Evolutionary conservation across 2,888 invertebrate species (phyloP), one percentile per base, ranked within the genome.

Genomic region (Sepioteuthis lessoniana): DNA sequence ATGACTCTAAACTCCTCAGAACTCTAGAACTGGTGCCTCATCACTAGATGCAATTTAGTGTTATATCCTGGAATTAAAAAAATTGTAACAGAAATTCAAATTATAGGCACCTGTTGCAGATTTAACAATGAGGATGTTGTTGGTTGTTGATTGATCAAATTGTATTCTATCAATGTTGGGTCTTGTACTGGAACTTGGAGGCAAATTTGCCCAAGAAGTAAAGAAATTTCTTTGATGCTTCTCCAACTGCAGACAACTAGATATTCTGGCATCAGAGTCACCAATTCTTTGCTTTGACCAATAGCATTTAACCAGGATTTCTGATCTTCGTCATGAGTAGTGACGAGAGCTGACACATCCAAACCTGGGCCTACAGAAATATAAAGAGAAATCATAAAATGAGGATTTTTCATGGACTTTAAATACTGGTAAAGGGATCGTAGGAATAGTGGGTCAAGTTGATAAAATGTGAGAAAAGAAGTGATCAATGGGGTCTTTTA

Each of bases 161-260:
- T 76, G n/a, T 16, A 35, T 76, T 76, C 76, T 1, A 2, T 76
- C 25, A 2, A 13, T 16, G n/a, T 35, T n/a, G 94, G 94, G 19
- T 95, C 94, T 25, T 91, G 60, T 35, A 95, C 94, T 4, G 96
- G 95, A 46, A 95, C 94, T 91, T 95, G 94, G 19, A 95, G 94
- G 90, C 96, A 96, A 55, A 97, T 95, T 93, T 96, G 96, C 0
- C 97, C 97, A 47, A 98, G 96, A 21, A 97, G 96, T 35, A 97
- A 96, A 3, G 97, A 97, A 10, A 98, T 98, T 98, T 99, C 99
- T 97, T 99, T 99, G 93, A 99, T 98, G 10, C 98, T 98, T 94
- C 99, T 98, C 99, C 99, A 99, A 0, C 99, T 98, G 96, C 99
- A 99, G 0, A 99, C 98, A 37, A 99, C 97, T n/a, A 99, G 98